Evolutionary conservation across 2,888 invertebrate species (phyloP).

Genomic region (Cantharis rustica): DNA sequence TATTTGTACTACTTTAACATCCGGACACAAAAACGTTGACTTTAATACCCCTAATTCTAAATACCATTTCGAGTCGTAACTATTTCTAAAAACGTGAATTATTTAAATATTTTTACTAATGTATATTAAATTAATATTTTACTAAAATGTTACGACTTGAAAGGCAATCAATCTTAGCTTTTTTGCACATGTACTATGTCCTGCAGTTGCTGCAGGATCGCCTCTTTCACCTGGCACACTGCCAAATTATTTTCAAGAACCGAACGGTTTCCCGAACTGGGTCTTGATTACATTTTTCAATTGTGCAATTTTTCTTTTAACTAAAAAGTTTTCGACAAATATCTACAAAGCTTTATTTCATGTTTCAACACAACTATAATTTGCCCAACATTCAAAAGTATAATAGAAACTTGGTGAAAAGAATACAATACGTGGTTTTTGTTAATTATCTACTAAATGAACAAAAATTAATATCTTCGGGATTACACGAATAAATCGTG

Average conservation of each 20-base stretch:
- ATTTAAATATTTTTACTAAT: neutral
- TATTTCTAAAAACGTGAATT: neutral
- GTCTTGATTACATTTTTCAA: constrained; percentile 12
- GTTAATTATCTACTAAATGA: neutral
- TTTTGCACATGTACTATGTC: constrained; percentile 11
- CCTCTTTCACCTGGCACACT: constrained; percentile 22
- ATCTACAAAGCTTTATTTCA: neutral
- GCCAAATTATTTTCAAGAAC: constrained; percentile 33
- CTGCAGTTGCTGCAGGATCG: constrained; percentile 18
- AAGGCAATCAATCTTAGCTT: constrained; percentile 19
- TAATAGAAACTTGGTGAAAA: neutral
- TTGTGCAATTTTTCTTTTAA: neutral
- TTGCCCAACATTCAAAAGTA: neutral
- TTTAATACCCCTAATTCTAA: neutral
- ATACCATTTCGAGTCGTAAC: neutral
- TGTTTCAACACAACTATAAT: neutral
- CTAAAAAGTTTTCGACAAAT: neutral
- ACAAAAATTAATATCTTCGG: neutral
- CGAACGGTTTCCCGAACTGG: constrained; percentile 26
- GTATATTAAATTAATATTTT: neutral
- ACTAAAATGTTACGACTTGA: neutral
- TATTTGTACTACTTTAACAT: neutral
- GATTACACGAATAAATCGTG: neutral
- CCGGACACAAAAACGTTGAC: neutral
- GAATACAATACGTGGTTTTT: neutral